These are phyloP conservation scores for Aelia acuminata DNA, from an alignment of 2,888 invertebrate species.

Conservation along the genomic window DNA sequence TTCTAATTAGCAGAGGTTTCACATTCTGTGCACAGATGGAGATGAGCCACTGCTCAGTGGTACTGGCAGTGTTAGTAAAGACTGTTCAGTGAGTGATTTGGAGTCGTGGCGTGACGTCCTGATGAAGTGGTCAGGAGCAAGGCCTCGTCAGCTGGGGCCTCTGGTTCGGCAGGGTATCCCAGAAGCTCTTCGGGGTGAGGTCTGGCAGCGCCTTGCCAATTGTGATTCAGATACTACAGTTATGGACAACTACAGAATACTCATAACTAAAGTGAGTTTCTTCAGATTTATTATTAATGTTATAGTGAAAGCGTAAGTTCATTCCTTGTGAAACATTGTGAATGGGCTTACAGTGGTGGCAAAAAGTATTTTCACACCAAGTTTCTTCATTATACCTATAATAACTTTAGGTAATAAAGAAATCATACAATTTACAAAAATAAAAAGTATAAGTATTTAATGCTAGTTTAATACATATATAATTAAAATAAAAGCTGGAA, in stretches of 20 bases:
- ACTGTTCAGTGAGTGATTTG: conserved; percentile 92
- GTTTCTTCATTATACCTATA: too few species aligned
- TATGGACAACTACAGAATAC: conserved; percentile 91
- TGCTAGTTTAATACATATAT: too few species aligned
- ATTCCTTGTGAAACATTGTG: too few species aligned
- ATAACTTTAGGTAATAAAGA: too few species aligned
- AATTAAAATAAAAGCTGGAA: too few species aligned
- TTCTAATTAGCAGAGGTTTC: conserved; percentile 47
- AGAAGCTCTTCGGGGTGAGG: conserved; percentile 95
- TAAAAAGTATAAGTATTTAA: too few species aligned
- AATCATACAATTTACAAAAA: too few species aligned
- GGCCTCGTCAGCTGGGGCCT: conserved; percentile 87
- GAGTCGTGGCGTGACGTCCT: conserved; percentile 94
- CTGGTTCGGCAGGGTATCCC: conserved; percentile 92
- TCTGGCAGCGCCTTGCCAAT: conserved; percentile 96
- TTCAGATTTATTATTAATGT: not conserved
- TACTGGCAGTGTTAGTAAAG: conserved; percentile 96
- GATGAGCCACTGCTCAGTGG: conserved; percentile 98
- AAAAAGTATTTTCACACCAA: too few species aligned
- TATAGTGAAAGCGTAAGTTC: not conserved
- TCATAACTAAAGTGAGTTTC: conserved; percentile 87
- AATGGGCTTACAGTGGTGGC: too few species aligned
- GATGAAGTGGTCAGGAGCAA: conserved; percentile 74
- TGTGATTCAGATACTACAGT: conserved; percentile 87
- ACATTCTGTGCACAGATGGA: conserved; percentile 75